Evolutionary conservation across 2,113 vertebrate species (phyloP).

Genomic region (Cebidichthys violaceus): DNA sequence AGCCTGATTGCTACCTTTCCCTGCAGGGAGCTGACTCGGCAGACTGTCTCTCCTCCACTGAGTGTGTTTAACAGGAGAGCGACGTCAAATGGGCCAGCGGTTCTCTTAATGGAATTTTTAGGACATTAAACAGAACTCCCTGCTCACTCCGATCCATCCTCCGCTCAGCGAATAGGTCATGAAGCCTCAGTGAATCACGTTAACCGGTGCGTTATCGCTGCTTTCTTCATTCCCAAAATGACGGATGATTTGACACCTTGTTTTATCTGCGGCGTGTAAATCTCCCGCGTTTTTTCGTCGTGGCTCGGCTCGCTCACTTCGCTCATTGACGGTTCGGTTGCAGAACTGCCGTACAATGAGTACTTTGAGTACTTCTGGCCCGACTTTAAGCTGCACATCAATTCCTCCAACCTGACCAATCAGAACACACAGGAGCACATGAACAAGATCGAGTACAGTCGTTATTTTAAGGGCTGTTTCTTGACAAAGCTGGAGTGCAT

Average conservation of each 20-base stretch:
- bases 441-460: too few relatives aligned
- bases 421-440: too few relatives aligned
- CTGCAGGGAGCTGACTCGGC: conserved; percentile 45
- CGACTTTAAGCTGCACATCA: conserved; percentile 98
- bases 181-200: conserved; percentile 41
- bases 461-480: not conserved
- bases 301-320: not conserved
- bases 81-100: conserved; percentile 27
- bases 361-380: conserved; percentile 98
- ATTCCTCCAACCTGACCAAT: conserved; percentile 98
- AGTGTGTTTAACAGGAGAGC: conserved; percentile 34
- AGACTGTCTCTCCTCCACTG: conserved; percentile 38
- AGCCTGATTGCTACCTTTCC: conserved; percentile 19
- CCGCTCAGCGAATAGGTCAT: not conserved
- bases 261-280: conserved; percentile 10
- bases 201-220: conserved; percentile 14
- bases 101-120: conserved; percentile 56
- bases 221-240: conserved; percentile 17
- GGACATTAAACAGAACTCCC: conserved; percentile 41
- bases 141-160: conserved; percentile 25
- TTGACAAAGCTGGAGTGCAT: not conserved
- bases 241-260: conserved; percentile 8
- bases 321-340: not conserved
- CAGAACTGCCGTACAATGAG: conserved; percentile 94
- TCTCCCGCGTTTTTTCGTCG: not conserved